Percentiles rank a stretch among this genome's conserved stretches.
Evolutionary conservation across 2,888 invertebrate species (phyloP).

Genomic region (Dynastes grantii): DNA sequence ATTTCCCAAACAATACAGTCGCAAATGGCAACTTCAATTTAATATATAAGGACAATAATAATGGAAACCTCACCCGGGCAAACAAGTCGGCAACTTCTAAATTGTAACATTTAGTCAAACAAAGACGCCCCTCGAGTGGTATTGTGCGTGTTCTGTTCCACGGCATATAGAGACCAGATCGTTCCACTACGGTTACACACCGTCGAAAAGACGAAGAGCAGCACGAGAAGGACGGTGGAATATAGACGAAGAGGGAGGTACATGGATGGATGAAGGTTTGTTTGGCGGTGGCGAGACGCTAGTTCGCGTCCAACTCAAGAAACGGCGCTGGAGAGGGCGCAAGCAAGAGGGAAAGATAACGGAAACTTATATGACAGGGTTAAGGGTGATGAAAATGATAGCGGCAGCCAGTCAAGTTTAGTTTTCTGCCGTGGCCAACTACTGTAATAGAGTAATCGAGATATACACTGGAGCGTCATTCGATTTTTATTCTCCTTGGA

Average conservation of each 20-base stretch:
- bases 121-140: constrained; percentile 67
- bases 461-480: constrained; percentile 47
- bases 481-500: constrained; percentile 35
- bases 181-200: constrained; percentile 59
- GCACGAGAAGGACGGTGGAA: constrained; percentile 1
- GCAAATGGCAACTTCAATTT: constrained; percentile 70
- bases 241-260: constrained; percentile 8
- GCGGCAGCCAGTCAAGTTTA: constrained; percentile 57
- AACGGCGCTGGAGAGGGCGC: constrained; percentile 40
- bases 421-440: constrained; percentile 48
- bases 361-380: constrained; percentile 72
- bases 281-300: constrained; percentile 28
- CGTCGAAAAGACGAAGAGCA: constrained; percentile 51
- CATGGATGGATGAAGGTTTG: constrained; percentile 14
- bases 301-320: constrained; percentile 25
- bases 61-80: constrained; percentile 69
- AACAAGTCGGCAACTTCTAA: constrained; percentile 70
- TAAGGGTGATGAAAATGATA: constrained; percentile 72
- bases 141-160: constrained; percentile 59
- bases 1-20: constrained; percentile 69
- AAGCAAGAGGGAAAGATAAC: constrained; percentile 51
- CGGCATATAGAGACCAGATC: constrained; percentile 54
- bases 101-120: constrained; percentile 71
- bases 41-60: constrained; percentile 69
- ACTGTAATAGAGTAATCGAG: constrained; percentile 54